Evolutionary conservation across 1,140 invertebrate species (phyloP).

Genomic region (Maconellicoccus hirsutus): DNA sequence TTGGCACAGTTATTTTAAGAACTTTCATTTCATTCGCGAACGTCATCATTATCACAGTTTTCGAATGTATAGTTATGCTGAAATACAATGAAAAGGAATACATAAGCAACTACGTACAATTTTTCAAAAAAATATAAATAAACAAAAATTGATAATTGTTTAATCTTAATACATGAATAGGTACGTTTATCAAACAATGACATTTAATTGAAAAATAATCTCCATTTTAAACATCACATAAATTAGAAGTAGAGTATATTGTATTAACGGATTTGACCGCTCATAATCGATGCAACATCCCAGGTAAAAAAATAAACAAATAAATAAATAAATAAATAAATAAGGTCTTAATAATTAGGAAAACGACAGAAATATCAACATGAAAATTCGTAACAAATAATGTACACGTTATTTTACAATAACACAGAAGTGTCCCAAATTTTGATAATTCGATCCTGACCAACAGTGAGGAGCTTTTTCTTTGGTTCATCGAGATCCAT

Average conservation of each 20-base stretch:
- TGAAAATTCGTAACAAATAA: neutral
- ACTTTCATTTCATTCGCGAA: no score
- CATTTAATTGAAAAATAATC: neutral
- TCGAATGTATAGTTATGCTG: no score
- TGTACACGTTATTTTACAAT: conserved; percentile 33
- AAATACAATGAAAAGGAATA: no score
- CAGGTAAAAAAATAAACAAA: neutral
- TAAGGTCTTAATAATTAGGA: neutral
- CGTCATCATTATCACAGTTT: no score
- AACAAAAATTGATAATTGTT: neutral
- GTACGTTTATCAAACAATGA: conserved; percentile 6
- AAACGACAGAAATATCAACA: conserved; percentile 3
- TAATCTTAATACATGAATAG: neutral
- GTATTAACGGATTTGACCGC: neutral
- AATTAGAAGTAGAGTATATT: neutral
- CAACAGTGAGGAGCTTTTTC: conserved; percentile 77
- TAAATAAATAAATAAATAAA: neutral
- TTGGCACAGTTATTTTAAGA: no score
- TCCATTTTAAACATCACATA: neutral
- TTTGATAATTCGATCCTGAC: conserved; percentile 88
- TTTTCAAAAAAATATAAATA: no score
- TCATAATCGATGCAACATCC: neutral
- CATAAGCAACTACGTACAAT: no score
- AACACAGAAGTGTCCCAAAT: conserved; percentile 63
- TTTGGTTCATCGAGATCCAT: conserved; percentile 82